phyloP scores from a whole-genome alignment of 2,113 vertebrate species.

The Isichthys henryi region DNA sequence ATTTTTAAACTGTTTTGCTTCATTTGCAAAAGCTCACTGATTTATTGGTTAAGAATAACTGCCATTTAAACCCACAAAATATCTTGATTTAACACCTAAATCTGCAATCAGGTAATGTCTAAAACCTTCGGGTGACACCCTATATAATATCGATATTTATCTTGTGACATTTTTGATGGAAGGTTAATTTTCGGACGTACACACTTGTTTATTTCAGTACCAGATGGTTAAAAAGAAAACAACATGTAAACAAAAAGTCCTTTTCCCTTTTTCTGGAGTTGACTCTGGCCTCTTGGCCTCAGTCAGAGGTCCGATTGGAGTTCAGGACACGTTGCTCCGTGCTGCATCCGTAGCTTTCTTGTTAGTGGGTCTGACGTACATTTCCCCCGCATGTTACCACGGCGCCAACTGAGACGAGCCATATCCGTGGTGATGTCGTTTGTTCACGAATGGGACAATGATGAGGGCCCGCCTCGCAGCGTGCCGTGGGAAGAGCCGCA shows the following conservation, averaged over 20 bases:
- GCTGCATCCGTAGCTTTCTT: not conserved
- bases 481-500: not conserved
- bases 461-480: not conserved
- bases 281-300: not conserved
- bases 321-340: not conserved
- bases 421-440: not conserved
- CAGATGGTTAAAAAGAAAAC: not conserved
- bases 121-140: not conserved
- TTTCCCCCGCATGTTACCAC: not conserved
- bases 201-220: not conserved
- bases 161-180: not conserved
- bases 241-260: not conserved
- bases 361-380: slow-evolving; percentile 12
- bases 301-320: not conserved
- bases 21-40: not conserved
- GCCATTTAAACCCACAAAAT: not conserved
- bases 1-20: not conserved
- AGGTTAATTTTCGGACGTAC: not conserved
- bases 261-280: not conserved
- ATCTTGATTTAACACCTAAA: not conserved
- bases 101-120: not conserved
- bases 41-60: not conserved
- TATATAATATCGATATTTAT: not conserved
- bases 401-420: not conserved
- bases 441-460: not conserved